Conservation (phyloP, 2,113 vertebrate genomes). For the Rhodinocichla rosea region DNA sequence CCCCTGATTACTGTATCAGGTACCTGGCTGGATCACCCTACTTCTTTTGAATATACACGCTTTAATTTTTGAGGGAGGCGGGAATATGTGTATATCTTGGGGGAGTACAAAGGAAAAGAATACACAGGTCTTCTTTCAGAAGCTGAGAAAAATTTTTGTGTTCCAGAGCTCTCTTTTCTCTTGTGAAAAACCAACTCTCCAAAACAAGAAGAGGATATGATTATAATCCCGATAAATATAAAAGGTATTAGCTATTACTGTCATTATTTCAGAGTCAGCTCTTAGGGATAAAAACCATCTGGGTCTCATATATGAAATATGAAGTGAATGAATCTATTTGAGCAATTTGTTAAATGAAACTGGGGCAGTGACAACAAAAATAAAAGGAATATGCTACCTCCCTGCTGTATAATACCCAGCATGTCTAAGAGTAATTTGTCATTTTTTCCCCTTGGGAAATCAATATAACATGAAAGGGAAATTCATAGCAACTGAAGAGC, state of each 20-base stretch:
- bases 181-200: not conserved
- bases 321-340: not conserved
- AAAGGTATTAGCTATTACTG: not conserved
- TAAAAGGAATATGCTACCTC: not conserved
- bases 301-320: not conserved
- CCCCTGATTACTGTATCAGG: not conserved
- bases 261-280: slow-evolving; percentile 15
- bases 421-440: not conserved
- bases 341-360: not conserved
- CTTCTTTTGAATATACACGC: not conserved
- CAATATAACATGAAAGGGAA: not conserved
- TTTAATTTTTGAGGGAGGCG: not conserved
- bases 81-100: not conserved
- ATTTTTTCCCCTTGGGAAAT: not conserved
- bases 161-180: not conserved
- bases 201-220: not conserved
- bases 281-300: not conserved
- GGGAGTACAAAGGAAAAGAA: not conserved
- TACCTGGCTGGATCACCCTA: not conserved
- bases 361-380: not conserved
- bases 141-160: not conserved
- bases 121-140: not conserved
- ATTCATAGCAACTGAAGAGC: not conserved
- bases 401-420: not conserved
- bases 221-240: not conserved